Base-by-base conservation (phyloP, 2,888 invertebrate genomes). In the Petrolisthes manimaculis region DNA sequence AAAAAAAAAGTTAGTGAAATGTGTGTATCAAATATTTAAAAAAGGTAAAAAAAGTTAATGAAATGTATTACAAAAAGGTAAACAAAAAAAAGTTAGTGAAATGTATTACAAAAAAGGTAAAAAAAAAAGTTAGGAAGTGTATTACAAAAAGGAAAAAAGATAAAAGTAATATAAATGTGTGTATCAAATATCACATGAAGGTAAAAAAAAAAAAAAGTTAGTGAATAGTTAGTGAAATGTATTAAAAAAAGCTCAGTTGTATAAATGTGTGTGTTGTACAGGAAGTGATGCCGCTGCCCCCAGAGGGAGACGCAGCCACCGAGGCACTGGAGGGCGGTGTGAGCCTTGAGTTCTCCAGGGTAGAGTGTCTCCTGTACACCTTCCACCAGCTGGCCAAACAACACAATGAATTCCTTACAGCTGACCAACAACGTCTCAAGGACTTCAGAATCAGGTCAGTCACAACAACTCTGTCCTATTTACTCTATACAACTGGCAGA, bases 251-350 rank as follows among this genome's bases (percentile, higher is more conserved):
- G n/a, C n/a, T n/a, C n/a, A n/a, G n/a, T n/a, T n/a, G n/a, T n/a
- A n/a, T n/a, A n/a, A n/a, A n/a, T n/a, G 67, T 67, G 12, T 18
- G 8, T 21, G n/a, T 21, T n/a, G n/a, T 6, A 69, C 93, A 97
- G 97, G 95, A 95, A 91, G 97, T 96, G 92, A 96, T 98, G 95
- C 98, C 98, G 5, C 94, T 97, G 91, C 98, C 98, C 24, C 97
- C 97, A 86, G 91, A 89, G 5, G 89, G 89, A 8, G 89, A 88
- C 54, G 92, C 93, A 18, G 80, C 89, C 78, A 86, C 88, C 81
- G 89, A 85, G 89, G 88, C 88, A 24, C 80, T 89, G 78, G 91
- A 88, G 93, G 95, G 91, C 55, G 91, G 56, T 95, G 95, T 91
- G 95, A 96, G 96, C 89, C 95, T 98, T 82, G 96, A 98, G 93